Base-by-base conservation (phyloP, 2,113 vertebrate genomes). In the Dunckerocampus dactyliophorus region DNA sequence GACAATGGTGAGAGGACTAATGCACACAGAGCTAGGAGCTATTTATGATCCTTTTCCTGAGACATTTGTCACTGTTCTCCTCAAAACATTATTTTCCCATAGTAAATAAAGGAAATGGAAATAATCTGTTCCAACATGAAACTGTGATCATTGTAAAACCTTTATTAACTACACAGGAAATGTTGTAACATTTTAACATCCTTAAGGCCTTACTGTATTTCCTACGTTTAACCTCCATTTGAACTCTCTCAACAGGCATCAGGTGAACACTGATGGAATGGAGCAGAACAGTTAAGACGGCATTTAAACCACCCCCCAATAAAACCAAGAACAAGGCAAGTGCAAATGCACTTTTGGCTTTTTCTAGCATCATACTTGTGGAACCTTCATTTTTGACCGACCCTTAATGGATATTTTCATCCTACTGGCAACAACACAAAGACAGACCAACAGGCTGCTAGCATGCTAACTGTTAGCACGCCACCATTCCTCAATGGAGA, bases 1-100 rank as follows among this genome's bases (percentile, higher is more conserved):
- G 94, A 95, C 86, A 92, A 93, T 5, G 94, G 95, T 95, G 84
- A 76, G 77, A 20, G 14, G 37, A n/a, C 34, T 31, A n/a, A n/a
- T 47, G 48, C 17, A 21, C 3, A 20, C 16, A 13, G 16, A 60
- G 9, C 15, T 8, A 19, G 6, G 6, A 15, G 75, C 66, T 69
- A 80, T 79, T 76, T 79, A 72, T 60, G 66, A 68, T 73, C 49
- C 55, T 69, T 73, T 74, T 71, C 72, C 68, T 39, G 37, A 39
- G 37, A 39, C 2, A 8, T 12, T 39, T 39, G 37, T 39, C 37
- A 39, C 10, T 39, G 37, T 39, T 2, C 11, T 39, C 37, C 37
- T 11, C 37, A 11, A 39, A 39, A 39, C 10, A 9, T 12, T 39
- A 11, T 37, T 39, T 39, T 39, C 3, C 37, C 37, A 39, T 11